Conservation (phyloP, 2,888 invertebrate species). For the Synanthedon myopaeformis region DNA sequence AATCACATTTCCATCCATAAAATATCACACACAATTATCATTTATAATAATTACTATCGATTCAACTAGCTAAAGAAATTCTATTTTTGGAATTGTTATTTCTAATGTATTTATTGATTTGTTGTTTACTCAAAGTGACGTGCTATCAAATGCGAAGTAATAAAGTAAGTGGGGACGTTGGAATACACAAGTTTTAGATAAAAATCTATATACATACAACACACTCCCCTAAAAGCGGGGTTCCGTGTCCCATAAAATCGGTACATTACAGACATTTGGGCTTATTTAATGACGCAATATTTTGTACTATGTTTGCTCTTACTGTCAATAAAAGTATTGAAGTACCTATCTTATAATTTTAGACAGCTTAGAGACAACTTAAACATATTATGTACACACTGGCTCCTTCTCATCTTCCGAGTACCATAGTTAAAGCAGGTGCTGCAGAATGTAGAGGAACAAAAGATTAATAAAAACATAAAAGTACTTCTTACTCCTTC, state of each 20-base stretch:
- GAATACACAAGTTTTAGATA: not conserved
- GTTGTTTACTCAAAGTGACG: not conserved
- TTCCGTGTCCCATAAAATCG: constrained; percentile 24
- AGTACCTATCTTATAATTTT: constrained; percentile 16
- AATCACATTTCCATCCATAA: no score
- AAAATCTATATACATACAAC: not conserved
- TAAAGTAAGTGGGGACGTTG: not conserved
- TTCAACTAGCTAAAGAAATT: no score
- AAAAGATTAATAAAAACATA: no score
- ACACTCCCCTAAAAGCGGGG: constrained; percentile 4
- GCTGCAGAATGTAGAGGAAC: no score
- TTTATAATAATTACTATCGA: no score
- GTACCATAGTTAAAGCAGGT: no score
- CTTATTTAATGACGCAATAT: constrained; percentile 32
- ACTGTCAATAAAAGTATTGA: constrained; percentile 29
- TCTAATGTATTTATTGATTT: not conserved
- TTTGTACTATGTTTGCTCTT: constrained; percentile 28
- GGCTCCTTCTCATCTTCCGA: no score
- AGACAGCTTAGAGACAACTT: constrained; percentile 1
- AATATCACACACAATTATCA: no score
- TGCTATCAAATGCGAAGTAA: not conserved
- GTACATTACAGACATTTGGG: constrained; percentile 20
- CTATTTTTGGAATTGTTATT: not conserved
- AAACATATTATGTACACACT: no score
- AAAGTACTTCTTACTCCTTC: no score